These are phyloP conservation scores for Parus major DNA, from an alignment of 2,113 vertebrate species.

Conservation along the genomic window DNA sequence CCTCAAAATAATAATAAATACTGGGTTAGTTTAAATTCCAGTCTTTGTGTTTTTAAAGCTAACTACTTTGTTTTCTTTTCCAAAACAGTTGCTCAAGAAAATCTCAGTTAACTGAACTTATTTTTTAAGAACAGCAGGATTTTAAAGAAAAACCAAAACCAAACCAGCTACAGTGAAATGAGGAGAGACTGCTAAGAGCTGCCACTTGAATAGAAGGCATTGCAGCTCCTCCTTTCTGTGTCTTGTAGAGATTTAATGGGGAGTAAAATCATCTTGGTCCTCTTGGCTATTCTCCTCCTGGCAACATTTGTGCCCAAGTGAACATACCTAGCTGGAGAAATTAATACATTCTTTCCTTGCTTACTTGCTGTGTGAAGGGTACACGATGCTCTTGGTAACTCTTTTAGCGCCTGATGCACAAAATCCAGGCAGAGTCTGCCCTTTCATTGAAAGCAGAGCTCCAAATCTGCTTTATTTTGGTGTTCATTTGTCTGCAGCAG, in stretches of 20 bases:
- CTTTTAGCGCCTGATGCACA: not conserved
- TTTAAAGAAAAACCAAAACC: not conserved
- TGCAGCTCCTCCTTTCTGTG: not conserved
- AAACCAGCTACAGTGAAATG: not conserved
- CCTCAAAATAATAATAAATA: not conserved
- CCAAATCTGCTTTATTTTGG: not conserved
- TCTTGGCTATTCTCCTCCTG: not conserved
- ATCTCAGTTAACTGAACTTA: not conserved
- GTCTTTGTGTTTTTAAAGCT: not conserved
- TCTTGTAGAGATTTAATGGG: not conserved
- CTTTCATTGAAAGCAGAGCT: accelerated
- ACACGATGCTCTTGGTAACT: not conserved
- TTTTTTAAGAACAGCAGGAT: not conserved
- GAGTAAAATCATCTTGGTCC: not conserved
- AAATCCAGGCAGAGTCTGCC: not conserved
- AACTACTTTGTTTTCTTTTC: not conserved
- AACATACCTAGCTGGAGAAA: not conserved
- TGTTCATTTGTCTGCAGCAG: not conserved
- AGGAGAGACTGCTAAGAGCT: not conserved
- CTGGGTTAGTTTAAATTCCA: not conserved
- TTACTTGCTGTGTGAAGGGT: not conserved
- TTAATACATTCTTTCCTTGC: not conserved
- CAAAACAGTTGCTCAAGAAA: not conserved
- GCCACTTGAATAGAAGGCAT: not conserved
- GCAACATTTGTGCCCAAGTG: not conserved